These are phyloP conservation scores for Schizaphis graminum DNA, from an alignment of 2,888 invertebrate species.

Conservation along the genomic window DNA sequence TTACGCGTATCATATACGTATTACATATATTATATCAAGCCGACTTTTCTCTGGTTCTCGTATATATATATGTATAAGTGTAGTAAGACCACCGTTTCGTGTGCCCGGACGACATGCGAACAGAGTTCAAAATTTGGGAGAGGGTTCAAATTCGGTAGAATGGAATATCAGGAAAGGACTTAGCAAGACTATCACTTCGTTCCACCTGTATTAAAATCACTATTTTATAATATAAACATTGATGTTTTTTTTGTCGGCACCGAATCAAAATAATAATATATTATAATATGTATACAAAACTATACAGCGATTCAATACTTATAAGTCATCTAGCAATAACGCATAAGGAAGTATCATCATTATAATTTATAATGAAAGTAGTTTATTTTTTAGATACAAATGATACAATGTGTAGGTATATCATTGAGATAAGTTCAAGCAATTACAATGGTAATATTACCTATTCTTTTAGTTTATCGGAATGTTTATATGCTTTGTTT, in stretches of 20 bases:
- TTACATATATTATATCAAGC: background rate
- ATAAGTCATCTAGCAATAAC: background rate
- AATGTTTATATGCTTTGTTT: background rate
- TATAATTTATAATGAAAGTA: background rate
- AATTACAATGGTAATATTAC: background rate
- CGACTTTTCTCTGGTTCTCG: background rate
- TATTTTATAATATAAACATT: background rate
- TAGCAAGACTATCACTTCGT: background rate
- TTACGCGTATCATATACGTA: background rate
- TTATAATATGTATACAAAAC: background rate
- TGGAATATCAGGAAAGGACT: background rate
- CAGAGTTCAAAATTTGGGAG: background rate
- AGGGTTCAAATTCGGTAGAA: background rate
- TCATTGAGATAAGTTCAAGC: background rate
- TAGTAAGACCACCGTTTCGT: background rate
- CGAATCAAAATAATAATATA: background rate
- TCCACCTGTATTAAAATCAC: background rate
- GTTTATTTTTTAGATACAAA: background rate
- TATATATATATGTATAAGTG: background rate
- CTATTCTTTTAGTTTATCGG: background rate
- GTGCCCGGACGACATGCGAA: background rate
- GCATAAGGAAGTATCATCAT: background rate
- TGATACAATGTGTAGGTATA: too few species aligned
- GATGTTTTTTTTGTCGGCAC: background rate
- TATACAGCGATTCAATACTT: background rate